These are phyloP conservation scores for Amphipoea lucens DNA, from an alignment of 2,888 invertebrate genomes.

Conservation along the genomic window DNA sequence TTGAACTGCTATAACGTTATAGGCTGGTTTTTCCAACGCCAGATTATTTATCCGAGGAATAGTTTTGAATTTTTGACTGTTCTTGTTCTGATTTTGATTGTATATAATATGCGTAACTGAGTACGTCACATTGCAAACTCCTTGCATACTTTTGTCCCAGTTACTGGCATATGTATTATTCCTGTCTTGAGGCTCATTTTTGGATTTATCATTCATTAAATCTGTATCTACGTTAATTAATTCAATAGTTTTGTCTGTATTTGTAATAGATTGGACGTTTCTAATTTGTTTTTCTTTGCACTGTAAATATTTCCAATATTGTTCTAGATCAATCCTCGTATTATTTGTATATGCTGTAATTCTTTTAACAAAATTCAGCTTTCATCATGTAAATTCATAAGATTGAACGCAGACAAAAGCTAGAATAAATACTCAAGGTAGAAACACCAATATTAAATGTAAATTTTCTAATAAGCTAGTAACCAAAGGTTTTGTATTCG, in stretches of 20 bases:
- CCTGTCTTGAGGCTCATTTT: conserved; percentile 14
- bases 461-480: conserved; percentile 84
- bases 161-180: neutral
- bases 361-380: conserved; percentile 24
- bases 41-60: too few species aligned
- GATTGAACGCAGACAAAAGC: conserved; percentile 51
- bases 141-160: neutral
- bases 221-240: conserved; percentile 24
- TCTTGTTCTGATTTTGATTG: too few species aligned
- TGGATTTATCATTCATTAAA: conserved; percentile 27
- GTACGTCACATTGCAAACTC: neutral
- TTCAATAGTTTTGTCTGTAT: conserved; percentile 52
- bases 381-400: conserved; percentile 43
- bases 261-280: conserved; percentile 27
- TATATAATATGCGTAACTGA: neutral
- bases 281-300: conserved; percentile 36
- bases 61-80: too few species aligned
- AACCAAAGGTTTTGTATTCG: conserved; percentile 89
- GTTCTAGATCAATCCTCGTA: conserved; percentile 11
- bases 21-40: too few species aligned
- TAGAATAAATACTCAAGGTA: conserved; percentile 78
- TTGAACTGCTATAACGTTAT: neutral
- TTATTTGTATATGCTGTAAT: conserved; percentile 39
- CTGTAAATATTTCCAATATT: conserved; percentile 45
- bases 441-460: conserved; percentile 75